phyloP scores from a whole-genome alignment of 2,888 invertebrate species.

The Lepidochrysops patricia region DNA sequence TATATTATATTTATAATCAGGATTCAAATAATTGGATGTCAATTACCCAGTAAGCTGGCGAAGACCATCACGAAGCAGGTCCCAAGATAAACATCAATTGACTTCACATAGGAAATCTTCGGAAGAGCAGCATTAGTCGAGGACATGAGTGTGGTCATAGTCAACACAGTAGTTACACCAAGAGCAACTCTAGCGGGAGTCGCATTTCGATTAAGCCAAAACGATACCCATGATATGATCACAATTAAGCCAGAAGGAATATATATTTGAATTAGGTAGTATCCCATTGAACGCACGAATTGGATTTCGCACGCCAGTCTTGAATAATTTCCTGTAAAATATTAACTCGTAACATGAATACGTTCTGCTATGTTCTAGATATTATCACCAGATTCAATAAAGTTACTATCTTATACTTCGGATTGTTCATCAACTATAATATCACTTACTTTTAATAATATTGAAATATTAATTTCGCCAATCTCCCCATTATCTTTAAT shows the following conservation, averaged over 20 bases:
- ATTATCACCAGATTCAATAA: background rate
- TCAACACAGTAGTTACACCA: constrained; percentile 96
- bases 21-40: background rate
- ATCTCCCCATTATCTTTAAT: background rate
- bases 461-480: background rate
- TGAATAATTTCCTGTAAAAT: constrained; percentile 91
- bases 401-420: background rate
- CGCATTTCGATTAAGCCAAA: constrained; percentile 96
- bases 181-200: constrained; percentile 95
- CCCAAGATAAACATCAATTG: constrained; percentile 97
- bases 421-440: background rate
- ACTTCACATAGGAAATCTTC: constrained; percentile 98
- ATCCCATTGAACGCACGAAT: constrained; percentile 98
- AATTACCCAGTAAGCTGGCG: constrained; percentile 93
- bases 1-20: too few species aligned
- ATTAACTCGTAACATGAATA: constrained; percentile 7
- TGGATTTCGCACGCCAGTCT: constrained; percentile 96
- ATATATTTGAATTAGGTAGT: constrained; percentile 98
- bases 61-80: constrained; percentile 99
- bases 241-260: constrained; percentile 97
- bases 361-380: background rate
- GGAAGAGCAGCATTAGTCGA: constrained; percentile 97
- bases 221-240: constrained; percentile 97
- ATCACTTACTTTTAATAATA: background rate
- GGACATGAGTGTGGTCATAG: constrained; percentile 98